Evolutionary conservation across 2,888 invertebrate genomes (phyloP).

Genomic region (Cryptophagus acutangulus): DNA sequence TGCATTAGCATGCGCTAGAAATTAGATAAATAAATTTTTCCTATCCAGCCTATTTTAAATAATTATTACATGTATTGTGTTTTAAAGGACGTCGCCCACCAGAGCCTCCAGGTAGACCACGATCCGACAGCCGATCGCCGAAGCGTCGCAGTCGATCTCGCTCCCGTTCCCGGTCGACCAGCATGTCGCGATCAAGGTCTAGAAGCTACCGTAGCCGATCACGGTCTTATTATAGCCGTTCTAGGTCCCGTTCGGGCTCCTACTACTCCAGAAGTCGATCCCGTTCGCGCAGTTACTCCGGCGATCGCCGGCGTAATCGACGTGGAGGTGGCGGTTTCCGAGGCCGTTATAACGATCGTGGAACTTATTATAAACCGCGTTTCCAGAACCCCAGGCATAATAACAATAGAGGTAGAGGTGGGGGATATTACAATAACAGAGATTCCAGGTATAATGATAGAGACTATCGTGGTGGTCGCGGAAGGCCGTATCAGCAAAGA

Average conservation of each 20-base stretch:
- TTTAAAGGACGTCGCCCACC: constrained; percentile 42
- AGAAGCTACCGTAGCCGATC: constrained; percentile 51
- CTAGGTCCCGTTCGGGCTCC: constrained; percentile 48
- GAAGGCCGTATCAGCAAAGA: constrained; percentile 42
- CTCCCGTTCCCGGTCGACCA: constrained; percentile 49
- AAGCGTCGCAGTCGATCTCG: constrained; percentile 64
- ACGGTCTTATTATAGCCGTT: constrained; percentile 59
- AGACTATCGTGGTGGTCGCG: constrained; percentile 38
- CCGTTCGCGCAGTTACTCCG: constrained; percentile 54
- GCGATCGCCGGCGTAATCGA: constrained; percentile 46
- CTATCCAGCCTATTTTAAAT: not conserved
- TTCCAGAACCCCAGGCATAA: constrained; percentile 61
- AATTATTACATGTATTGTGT: not conserved
- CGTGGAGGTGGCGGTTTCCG: constrained; percentile 46
- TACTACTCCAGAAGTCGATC: constrained; percentile 55
- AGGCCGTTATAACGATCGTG: constrained; percentile 59
- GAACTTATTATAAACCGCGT: constrained; percentile 74
- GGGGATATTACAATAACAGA: constrained; percentile 42
- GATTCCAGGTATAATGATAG: constrained; percentile 43
- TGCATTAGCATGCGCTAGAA: not conserved
- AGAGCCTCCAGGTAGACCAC: constrained; percentile 47
- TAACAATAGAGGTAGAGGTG: constrained; percentile 50
- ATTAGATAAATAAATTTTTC: not conserved
- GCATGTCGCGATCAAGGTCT: constrained; percentile 50
- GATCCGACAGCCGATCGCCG: constrained; percentile 55